phyloP scores from a whole-genome alignment of 2,113 vertebrate species.

The Catharus fuscescens region DNA sequence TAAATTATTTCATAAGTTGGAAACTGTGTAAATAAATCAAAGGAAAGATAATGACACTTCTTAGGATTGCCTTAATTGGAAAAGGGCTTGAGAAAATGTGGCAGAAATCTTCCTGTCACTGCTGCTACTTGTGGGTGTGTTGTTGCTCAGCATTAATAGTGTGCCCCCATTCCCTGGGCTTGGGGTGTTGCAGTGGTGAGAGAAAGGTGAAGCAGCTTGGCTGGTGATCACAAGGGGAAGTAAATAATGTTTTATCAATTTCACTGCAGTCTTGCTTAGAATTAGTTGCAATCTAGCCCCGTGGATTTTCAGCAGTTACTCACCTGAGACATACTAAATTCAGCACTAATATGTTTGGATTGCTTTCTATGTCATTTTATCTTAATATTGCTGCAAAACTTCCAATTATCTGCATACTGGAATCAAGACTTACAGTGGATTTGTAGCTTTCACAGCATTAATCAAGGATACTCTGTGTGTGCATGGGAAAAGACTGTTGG shows the following conservation, averaged over 20 bases:
- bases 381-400: not conserved
- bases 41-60: not conserved
- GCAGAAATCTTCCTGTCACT: not conserved
- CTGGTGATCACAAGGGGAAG: not conserved
- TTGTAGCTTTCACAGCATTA: not conserved
- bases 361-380: not conserved
- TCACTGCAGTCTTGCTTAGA: not conserved
- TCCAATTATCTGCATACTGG: not conserved
- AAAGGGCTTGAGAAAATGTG: not conserved
- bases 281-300: not conserved
- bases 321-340: not conserved
- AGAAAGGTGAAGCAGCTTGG: not conserved
- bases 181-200: not conserved
- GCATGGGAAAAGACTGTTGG: not conserved
- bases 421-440: not conserved
- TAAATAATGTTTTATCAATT: not conserved
- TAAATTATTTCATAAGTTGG: not conserved
- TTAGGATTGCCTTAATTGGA: fast-evolving
- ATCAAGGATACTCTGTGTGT: not conserved
- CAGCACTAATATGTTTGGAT: not conserved
- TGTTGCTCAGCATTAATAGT: not conserved
- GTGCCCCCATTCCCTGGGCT: not conserved
- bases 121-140: not conserved
- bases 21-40: not conserved
- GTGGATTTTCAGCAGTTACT: not conserved